Percentiles rank a stretch among this genome's conserved stretches.
phyloP scores from a whole-genome alignment of 2,797 vertebrate genomes.

The Jordanella pulchra region DNA sequence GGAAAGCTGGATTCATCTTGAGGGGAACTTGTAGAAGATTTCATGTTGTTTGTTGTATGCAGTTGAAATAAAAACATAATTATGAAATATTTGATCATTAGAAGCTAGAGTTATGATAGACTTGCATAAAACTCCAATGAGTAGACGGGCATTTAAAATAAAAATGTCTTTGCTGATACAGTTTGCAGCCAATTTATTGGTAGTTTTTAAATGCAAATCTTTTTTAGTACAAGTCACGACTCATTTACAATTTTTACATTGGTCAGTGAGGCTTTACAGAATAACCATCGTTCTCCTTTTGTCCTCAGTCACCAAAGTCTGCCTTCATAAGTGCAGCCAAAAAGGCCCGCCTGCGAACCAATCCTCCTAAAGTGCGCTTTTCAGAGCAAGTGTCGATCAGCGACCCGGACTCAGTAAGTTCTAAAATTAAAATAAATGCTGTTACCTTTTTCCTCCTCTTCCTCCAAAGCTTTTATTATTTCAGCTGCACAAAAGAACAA shows the following conservation, averaged over 20 bases:
- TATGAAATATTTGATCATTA: constrained; percentile 4
- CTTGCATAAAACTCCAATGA: neutral
- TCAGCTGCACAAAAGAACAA: constrained; percentile 3
- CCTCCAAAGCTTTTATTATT: constrained; percentile 1
- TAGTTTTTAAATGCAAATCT: constrained; percentile 21
- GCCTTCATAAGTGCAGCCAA: constrained; percentile 98
- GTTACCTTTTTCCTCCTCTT: neutral
- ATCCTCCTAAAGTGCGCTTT: constrained; percentile 96
- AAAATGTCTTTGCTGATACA: constrained; percentile 13
- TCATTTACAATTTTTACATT: constrained; percentile 44
- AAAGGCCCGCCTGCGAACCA: constrained; percentile 94
- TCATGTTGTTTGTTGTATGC: constrained; percentile 21
- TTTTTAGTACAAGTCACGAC: constrained; percentile 33
- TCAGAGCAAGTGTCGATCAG: constrained; percentile 97
- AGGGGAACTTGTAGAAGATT: constrained; percentile 14
- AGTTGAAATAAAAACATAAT: constrained; percentile 7
- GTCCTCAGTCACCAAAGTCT: constrained; percentile 92
- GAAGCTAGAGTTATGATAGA: neutral
- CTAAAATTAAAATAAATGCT: constrained; percentile 16
- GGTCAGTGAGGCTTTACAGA: constrained; percentile 30
- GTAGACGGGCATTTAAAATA: constrained; percentile 1
- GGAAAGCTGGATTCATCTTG: constrained; percentile 40
- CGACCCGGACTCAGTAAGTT: constrained; percentile 92
- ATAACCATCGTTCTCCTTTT: constrained; percentile 36
- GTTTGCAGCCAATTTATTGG: constrained; percentile 6